Percentiles rank a stretch among this genome's conserved stretches.
phyloP scores from a whole-genome alignment of 2,888 invertebrate genomes.

The Cheilosia pagana region DNA sequence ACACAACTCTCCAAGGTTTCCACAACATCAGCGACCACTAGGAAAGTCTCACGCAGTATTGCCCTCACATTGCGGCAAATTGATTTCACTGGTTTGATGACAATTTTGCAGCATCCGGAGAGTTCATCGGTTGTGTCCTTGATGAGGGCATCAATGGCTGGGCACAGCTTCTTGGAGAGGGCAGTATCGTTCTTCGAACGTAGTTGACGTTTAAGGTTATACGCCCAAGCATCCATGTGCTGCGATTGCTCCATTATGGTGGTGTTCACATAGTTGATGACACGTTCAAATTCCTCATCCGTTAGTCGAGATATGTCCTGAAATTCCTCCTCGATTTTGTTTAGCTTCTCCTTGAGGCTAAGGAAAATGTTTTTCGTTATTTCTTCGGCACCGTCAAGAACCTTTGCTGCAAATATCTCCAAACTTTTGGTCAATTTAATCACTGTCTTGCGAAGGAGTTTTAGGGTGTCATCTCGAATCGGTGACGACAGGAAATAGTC shows the following conservation, averaged over 20 bases:
- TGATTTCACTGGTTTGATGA: conserved; percentile 78
- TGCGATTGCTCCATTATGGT: conserved; percentile 78
- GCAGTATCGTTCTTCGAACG: conserved; percentile 76
- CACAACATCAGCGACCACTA: conserved; percentile 77
- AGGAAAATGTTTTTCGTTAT: conserved; percentile 71
- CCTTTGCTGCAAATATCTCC: conserved; percentile 67
- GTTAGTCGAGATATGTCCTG: conserved; percentile 73
- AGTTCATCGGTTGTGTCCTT: conserved; percentile 76
- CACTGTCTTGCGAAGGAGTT: conserved; percentile 71
- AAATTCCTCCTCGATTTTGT: conserved; percentile 73
- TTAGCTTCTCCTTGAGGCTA: conserved; percentile 70
- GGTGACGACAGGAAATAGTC: conserved; percentile 41
- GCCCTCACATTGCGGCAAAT: conserved; percentile 77
- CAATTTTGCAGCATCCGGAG: conserved; percentile 79
- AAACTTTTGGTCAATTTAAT: conserved; percentile 71
- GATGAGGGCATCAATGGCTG: conserved; percentile 78
- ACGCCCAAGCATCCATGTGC: conserved; percentile 77
- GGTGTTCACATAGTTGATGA: conserved; percentile 77
- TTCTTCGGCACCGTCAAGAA: conserved; percentile 73
- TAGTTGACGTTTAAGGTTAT: conserved; percentile 76
- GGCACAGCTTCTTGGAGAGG: conserved; percentile 76
- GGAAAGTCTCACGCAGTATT: conserved; percentile 77
- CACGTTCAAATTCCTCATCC: conserved; percentile 76
- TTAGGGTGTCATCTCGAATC: conserved; percentile 62
- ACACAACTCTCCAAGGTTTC: conserved; percentile 78